These are phyloP conservation scores for Decapterus maruadsi DNA, from an alignment of 2,797 vertebrate genomes.

Conservation along the genomic window DNA sequence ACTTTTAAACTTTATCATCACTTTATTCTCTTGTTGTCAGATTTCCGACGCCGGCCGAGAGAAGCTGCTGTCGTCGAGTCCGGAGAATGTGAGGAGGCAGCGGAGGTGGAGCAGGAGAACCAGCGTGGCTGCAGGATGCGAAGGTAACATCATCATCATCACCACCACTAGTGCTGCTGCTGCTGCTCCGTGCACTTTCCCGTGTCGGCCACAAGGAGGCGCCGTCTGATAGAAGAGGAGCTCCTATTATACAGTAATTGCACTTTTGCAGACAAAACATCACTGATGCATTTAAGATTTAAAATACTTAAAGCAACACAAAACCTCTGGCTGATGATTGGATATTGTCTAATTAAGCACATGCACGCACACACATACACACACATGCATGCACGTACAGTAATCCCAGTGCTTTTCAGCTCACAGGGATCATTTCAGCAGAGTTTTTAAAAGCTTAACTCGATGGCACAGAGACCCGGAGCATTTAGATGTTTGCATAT, in stretches of 20 bases:
- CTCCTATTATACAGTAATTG: background rate
- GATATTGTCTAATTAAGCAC: slow-evolving; percentile 28
- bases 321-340: slow-evolving; percentile 12
- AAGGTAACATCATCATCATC: slow-evolving; percentile 54
- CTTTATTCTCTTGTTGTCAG: slow-evolving; percentile 30
- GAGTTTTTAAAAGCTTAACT: slow-evolving; percentile 77
- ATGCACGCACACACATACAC: slow-evolving; percentile 1
- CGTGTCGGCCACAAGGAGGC: slow-evolving; percentile 12
- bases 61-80: slow-evolving; percentile 23
- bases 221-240: background rate
- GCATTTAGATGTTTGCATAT: slow-evolving; percentile 69
- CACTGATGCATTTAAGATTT: background rate
- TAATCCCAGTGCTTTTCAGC: slow-evolving; percentile 65
- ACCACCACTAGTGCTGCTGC: background rate
- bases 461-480: slow-evolving; percentile 50
- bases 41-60: slow-evolving; percentile 60
- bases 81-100: slow-evolving; percentile 30
- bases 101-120: slow-evolving; percentile 47
- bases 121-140: slow-evolving; percentile 37
- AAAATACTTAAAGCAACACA: slow-evolving; percentile 24
- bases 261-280: background rate
- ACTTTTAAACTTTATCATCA: background rate
- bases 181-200: slow-evolving; percentile 23
- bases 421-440: slow-evolving; percentile 61
- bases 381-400: slow-evolving; percentile 12